Evolutionary conservation across 2,888 invertebrate species (phyloP).

Genomic region (Lymantria dispar): DNA sequence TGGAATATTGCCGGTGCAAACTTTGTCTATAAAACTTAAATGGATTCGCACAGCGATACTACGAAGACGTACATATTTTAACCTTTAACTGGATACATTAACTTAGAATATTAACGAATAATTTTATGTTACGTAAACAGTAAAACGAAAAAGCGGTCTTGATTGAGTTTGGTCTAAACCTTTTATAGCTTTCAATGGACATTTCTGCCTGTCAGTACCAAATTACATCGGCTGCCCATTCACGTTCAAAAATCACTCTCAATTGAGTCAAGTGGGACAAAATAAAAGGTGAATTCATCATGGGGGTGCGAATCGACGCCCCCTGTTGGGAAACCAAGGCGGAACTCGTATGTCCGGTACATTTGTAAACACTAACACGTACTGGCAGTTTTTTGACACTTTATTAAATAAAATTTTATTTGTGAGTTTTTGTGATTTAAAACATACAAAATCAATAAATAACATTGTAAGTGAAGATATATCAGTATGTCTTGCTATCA

Average conservation of each 20-base stretch:
- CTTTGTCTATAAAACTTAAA: constrained; percentile 62
- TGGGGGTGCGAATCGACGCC: constrained; percentile 64
- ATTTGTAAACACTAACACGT: constrained; percentile 77
- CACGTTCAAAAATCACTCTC: constrained; percentile 80
- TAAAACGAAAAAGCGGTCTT: constrained; percentile 47
- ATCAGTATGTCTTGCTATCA: constrained; percentile 16
- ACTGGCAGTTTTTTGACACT: constrained; percentile 72
- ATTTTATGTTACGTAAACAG: constrained; percentile 26
- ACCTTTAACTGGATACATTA: constrained; percentile 22
- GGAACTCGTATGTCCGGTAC: constrained; percentile 78
- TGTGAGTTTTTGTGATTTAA: constrained; percentile 50
- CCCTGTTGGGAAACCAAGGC: constrained; percentile 67
- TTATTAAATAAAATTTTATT: constrained; percentile 73
- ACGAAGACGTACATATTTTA: constrained; percentile 38
- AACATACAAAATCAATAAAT: constrained; percentile 17
- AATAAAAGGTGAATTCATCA: constrained; percentile 80
- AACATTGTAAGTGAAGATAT: constrained; percentile 21
- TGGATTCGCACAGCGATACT: constrained; percentile 53
- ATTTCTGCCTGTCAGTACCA: constrained; percentile 76
- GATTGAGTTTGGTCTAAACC: constrained; percentile 73
- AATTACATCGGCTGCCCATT: constrained; percentile 77
- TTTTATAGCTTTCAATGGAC: constrained; percentile 77
- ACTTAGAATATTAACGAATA: constrained; percentile 15
- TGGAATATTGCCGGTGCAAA: constrained; percentile 62
- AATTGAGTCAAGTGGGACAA: constrained; percentile 79